These are phyloP conservation scores for Notothenia coriiceps DNA, from an alignment of 2,113 vertebrate species.

Conservation along the genomic window DNA sequence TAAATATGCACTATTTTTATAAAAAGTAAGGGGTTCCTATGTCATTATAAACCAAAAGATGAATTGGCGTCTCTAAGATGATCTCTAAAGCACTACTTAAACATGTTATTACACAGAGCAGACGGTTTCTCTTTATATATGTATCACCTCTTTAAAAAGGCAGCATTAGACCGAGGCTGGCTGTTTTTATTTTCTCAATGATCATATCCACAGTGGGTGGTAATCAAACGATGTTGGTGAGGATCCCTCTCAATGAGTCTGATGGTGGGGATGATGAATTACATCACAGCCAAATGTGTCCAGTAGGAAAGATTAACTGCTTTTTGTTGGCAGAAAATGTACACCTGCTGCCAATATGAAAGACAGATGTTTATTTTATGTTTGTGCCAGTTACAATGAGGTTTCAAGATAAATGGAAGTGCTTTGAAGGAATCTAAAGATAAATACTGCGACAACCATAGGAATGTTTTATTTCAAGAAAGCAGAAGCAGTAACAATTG, in stretches of 20 bases:
- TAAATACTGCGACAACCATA: constrained; percentile 15
- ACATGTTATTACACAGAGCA: background rate
- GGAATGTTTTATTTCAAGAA: constrained; percentile 23
- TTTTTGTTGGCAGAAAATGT: constrained; percentile 40
- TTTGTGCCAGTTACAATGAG: constrained; percentile 45
- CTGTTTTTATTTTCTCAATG: background rate
- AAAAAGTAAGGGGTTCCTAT: background rate
- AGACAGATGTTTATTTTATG: constrained; percentile 63
- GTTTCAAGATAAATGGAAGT: constrained; percentile 38
- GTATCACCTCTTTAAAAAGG: background rate
- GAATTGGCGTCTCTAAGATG: background rate
- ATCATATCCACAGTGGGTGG: constrained; percentile 14
- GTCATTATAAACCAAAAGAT: background rate
- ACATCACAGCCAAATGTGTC: constrained; percentile 42
- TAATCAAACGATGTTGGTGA: constrained; percentile 26
- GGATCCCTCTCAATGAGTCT: constrained; percentile 39
- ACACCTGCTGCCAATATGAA: constrained; percentile 45
- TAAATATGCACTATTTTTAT: background rate
- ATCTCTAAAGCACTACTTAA: background rate
- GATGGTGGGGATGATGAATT: constrained; percentile 49
- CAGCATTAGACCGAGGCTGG: background rate
- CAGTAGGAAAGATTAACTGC: constrained; percentile 53
- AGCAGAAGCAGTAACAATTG: background rate
- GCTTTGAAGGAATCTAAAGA: constrained; percentile 24
- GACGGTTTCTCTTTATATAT: no score